These are phyloP conservation scores for Papilio demoleus DNA, from an alignment of 2,888 invertebrate species.

Conservation along the genomic window DNA sequence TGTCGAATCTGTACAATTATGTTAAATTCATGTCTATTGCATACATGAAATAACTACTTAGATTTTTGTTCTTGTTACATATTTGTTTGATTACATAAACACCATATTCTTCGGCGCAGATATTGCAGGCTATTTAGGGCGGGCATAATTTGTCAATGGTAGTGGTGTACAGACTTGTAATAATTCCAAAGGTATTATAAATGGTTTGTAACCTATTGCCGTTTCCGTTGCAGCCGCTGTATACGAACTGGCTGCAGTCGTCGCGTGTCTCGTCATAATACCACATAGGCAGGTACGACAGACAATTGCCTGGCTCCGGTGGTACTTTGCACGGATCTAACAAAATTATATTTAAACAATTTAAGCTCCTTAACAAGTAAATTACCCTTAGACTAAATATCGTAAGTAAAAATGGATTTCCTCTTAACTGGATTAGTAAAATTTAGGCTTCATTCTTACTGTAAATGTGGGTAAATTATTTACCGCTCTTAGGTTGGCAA, in stretches of 20 bases:
- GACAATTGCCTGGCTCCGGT: constrained; percentile 90
- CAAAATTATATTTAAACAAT: constrained; percentile 2
- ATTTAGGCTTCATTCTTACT: too few species aligned
- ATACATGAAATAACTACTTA: too few species aligned
- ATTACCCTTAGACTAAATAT: too few species aligned
- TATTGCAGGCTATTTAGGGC: too few species aligned
- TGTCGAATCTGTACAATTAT: constrained; percentile 82
- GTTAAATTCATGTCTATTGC: not conserved
- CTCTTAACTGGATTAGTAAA: too few species aligned
- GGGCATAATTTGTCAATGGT: too few species aligned
- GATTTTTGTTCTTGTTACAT: too few species aligned
- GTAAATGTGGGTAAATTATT: constrained; percentile 32
- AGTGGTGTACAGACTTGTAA: not conserved
- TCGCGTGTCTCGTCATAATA: constrained; percentile 88
- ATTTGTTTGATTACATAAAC: too few species aligned
- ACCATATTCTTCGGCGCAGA: too few species aligned
- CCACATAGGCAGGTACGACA: constrained; percentile 88
- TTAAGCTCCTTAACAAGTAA: too few species aligned
- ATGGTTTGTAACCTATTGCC: constrained; percentile 91
- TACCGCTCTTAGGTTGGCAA: constrained; percentile 58
- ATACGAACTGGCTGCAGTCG: constrained; percentile 91
- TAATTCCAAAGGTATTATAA: too few species aligned
- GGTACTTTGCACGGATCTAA: constrained; percentile 87
- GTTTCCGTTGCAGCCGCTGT: constrained; percentile 96
- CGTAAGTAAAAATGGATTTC: too few species aligned